Conservation (phyloP, 2,797 vertebrate species). For the Lateolabrax maculatus region DNA sequence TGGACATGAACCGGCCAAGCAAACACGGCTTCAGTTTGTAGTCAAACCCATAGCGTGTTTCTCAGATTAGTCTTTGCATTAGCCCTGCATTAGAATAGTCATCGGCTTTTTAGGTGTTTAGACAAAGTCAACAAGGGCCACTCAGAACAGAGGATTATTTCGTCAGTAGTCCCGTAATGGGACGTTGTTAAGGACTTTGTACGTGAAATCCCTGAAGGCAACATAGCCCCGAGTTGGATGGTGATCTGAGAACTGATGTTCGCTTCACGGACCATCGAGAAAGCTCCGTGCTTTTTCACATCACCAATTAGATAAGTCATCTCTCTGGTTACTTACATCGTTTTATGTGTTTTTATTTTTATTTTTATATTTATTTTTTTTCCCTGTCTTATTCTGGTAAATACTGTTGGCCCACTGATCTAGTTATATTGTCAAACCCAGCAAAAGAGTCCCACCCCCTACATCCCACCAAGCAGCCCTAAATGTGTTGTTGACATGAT, state of each 20-base stretch:
- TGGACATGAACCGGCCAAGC: fast-evolving
- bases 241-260: neutral
- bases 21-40: neutral
- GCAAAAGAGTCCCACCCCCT: neutral
- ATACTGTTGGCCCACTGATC: neutral
- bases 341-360: too few species aligned
- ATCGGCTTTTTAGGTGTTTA: neutral
- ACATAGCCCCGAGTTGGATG: neutral
- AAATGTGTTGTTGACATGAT: neutral
- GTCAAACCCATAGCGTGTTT: neutral
- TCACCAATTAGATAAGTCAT: neutral
- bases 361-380: too few species aligned
- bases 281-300: neutral
- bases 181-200: neutral
- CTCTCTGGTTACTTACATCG: neutral
- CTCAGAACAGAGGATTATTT: too few species aligned
- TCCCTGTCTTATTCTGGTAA: neutral
- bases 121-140: neutral
- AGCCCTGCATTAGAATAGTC: neutral
- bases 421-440: neutral
- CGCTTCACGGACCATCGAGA: neutral
- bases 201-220: neutral
- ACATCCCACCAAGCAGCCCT: neutral
- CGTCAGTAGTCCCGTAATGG: too few species aligned
- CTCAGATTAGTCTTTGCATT: neutral